phyloP scores from a whole-genome alignment of 2,888 invertebrate genomes.

The Meiosimyza decipiens region DNA sequence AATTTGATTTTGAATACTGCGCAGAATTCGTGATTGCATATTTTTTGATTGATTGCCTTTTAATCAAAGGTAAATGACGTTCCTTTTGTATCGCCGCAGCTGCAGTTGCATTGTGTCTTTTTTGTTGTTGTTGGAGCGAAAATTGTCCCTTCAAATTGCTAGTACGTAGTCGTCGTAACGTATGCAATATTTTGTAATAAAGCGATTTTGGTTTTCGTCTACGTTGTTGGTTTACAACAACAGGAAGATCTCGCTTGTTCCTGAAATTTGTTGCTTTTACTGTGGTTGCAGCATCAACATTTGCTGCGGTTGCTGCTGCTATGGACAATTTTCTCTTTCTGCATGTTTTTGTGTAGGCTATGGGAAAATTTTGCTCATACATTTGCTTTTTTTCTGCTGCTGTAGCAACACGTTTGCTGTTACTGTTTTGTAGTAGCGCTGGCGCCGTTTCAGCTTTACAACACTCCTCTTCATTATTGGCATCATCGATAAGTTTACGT shows the following conservation, averaged over 20 bases:
- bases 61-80: conserved; percentile 54
- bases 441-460: no score
- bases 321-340: conserved; percentile 37
- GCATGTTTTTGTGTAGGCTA: conserved; percentile 42
- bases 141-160: neutral
- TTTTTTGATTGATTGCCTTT: conserved; percentile 51
- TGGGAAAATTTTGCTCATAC: conserved; percentile 43
- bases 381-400: conserved; percentile 11
- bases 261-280: neutral
- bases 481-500: conserved; percentile 50
- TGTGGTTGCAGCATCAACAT: neutral
- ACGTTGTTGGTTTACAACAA: neutral
- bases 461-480: conserved; percentile 29
- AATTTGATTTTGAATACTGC: no score
- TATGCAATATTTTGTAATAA: conserved; percentile 52
- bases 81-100: neutral
- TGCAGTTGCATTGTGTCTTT: conserved; percentile 33
- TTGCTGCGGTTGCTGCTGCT: neutral
- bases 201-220: conserved; percentile 38
- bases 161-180: conserved; percentile 35
- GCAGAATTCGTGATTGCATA: conserved; percentile 25
- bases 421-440: conserved; percentile 14
- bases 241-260: no score
- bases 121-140: neutral
- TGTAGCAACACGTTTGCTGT: conserved; percentile 12